These are phyloP conservation scores for Drosophila yakuba DNA, from an alignment of 1,140 invertebrate genomes.

Conservation along the genomic window DNA sequence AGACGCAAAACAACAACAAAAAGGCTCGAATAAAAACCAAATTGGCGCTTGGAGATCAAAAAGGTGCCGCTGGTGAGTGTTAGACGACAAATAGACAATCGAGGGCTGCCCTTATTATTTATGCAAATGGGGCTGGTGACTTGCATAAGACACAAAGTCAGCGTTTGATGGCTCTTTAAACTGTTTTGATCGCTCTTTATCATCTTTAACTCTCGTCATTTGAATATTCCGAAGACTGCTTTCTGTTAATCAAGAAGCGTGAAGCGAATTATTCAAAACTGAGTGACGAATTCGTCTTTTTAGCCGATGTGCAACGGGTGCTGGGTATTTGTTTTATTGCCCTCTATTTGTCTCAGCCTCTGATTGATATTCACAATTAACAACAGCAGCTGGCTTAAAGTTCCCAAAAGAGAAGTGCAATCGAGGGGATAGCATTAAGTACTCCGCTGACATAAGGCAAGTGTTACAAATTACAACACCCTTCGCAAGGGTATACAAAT, in stretches of 20 bases:
- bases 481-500: background rate
- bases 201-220: constrained; percentile 22
- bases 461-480: background rate
- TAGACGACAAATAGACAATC: constrained; percentile 57
- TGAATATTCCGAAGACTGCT: constrained; percentile 22
- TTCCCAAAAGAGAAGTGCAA: constrained; percentile 12
- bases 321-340: constrained; percentile 32
- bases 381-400: constrained; percentile 11
- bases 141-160: constrained; percentile 34
- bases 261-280: constrained; percentile 53
- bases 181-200: constrained; percentile 58
- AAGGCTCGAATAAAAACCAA: constrained; percentile 39
- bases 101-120: constrained; percentile 51
- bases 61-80: constrained; percentile 52
- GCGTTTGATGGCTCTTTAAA: constrained; percentile 49
- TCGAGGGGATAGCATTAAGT: constrained; percentile 18
- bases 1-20: constrained; percentile 11
- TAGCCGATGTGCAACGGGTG: constrained; percentile 40
- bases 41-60: constrained; percentile 52
- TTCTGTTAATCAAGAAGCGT: constrained; percentile 53
- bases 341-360: constrained; percentile 33
- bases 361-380: constrained; percentile 55
- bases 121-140: constrained; percentile 31
- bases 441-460: constrained; percentile 15
- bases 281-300: constrained; percentile 33